Conservation (phyloP, 1,140 invertebrate species). For the Helicoverpa armigera region DNA sequence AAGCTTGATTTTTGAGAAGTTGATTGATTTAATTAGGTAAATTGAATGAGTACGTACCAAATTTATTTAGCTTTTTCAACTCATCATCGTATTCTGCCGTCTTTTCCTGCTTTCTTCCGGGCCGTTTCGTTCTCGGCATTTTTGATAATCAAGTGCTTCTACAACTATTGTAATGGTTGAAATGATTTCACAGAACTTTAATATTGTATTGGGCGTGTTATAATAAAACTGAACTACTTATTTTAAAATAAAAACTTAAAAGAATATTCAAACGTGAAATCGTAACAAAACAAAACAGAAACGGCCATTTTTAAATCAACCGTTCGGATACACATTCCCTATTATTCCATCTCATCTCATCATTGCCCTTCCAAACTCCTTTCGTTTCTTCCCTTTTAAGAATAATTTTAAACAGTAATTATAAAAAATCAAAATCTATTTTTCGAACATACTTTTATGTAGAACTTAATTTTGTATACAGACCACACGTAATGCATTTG, state of each 20-base stretch:
- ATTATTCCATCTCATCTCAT: no score
- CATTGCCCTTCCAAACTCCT: no score
- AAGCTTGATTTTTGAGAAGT: no score
- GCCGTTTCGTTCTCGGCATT: slow-evolving; percentile 82
- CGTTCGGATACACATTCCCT: not conserved
- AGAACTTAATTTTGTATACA: no score
- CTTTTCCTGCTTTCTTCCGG: slow-evolving; percentile 71
- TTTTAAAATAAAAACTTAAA: slow-evolving; percentile 50
- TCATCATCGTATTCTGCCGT: slow-evolving; percentile 65
- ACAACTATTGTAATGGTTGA: not conserved
- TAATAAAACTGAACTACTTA: not conserved
- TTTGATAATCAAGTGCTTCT: slow-evolving; percentile 43
- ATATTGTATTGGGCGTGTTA: not conserved
- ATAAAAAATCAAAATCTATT: no score
- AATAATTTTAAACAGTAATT: not conserved
- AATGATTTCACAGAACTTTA: not conserved
- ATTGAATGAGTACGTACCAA: slow-evolving; percentile 60
- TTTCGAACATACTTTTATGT: no score
- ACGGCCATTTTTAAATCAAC: slow-evolving; percentile 54
- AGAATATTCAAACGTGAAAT: slow-evolving; percentile 39
- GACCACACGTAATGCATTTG: not conserved
- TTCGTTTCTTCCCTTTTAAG: not conserved
- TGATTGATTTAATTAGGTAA: not conserved
- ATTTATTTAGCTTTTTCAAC: slow-evolving; percentile 73
- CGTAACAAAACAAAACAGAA: slow-evolving; percentile 48